Evolutionary conservation across 2,888 invertebrate genomes (phyloP).

Genomic region (Himalopsyche kuldschensis): DNA sequence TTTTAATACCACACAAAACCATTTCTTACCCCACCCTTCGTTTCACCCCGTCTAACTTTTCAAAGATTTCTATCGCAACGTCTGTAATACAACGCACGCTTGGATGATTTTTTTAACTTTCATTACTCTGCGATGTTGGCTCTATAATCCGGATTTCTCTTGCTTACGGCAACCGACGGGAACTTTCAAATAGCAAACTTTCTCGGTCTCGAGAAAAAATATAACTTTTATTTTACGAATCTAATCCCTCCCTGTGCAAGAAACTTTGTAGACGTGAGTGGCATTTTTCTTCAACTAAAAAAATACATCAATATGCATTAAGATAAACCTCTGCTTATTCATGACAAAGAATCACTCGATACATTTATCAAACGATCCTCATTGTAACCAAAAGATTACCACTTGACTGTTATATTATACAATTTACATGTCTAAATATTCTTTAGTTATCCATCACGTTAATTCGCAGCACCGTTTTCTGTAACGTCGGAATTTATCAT

Average conservation of each 20-base stretch:
- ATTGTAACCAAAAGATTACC: too few relatives aligned
- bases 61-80: background rate
- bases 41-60: background rate
- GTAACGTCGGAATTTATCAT: too few relatives aligned
- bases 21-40: background rate
- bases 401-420: too few relatives aligned
- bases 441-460: too few relatives aligned
- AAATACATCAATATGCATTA: constrained; percentile 10
- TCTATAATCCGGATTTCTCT: constrained; percentile 20
- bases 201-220: constrained; percentile 17
- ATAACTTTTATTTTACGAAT: constrained; percentile 35
- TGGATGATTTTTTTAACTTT: constrained; percentile 22
- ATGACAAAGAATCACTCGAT: background rate
- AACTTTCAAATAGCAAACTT: constrained; percentile 31
- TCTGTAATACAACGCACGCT: background rate
- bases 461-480: too few relatives aligned
- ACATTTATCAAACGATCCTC: background rate
- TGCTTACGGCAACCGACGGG: background rate
- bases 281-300: background rate
- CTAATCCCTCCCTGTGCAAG: constrained; percentile 9
- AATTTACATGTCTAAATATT: too few relatives aligned
- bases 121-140: constrained; percentile 9
- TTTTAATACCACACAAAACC: background rate
- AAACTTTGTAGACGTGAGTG: constrained; percentile 6
- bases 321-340: background rate